phyloP scores from a whole-genome alignment of 2,888 invertebrate genomes.

The Petrolisthes manimaculis region DNA sequence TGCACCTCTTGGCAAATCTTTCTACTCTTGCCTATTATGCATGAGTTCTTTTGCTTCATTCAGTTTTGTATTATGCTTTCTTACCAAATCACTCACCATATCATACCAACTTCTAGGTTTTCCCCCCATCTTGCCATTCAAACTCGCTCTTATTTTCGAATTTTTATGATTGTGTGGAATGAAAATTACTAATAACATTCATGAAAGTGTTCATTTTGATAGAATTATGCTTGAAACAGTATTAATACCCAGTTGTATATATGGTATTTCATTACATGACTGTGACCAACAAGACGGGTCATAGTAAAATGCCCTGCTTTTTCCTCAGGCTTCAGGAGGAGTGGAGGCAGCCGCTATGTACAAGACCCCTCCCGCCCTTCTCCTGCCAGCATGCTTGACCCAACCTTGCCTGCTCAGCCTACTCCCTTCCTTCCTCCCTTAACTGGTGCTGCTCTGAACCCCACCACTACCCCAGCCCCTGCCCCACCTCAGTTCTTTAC shows the following conservation, averaged over 20 bases:
- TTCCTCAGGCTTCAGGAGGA: constrained; percentile 51
- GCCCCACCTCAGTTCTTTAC: constrained; percentile 40
- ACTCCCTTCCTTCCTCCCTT: constrained; percentile 29
- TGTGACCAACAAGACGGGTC: constrained; percentile 26
- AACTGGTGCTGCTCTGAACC: constrained; percentile 13
- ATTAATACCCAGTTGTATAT: not conserved
- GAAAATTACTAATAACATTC: no score
- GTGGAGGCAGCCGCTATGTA: constrained; percentile 47
- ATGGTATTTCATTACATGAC: not conserved
- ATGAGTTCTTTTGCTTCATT: no score
- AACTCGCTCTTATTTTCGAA: no score
- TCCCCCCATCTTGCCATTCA: no score
- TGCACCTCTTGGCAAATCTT: no score
- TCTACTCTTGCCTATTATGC: no score
- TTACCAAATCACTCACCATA: no score
- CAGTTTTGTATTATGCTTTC: no score
- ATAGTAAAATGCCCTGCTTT: constrained; percentile 13
- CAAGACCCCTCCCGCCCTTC: constrained; percentile 20
- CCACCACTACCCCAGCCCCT: constrained; percentile 3
- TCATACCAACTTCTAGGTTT: no score
- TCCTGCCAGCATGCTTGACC: constrained; percentile 47
- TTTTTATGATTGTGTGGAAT: no score
- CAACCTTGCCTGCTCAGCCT: constrained; percentile 34
- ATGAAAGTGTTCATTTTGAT: no score
- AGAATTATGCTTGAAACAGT: no score